Evolutionary conservation across 2,113 vertebrate genomes (phyloP), one percentile per base, ranked within the genome.

Genomic region (Balaeniceps rex): DNA sequence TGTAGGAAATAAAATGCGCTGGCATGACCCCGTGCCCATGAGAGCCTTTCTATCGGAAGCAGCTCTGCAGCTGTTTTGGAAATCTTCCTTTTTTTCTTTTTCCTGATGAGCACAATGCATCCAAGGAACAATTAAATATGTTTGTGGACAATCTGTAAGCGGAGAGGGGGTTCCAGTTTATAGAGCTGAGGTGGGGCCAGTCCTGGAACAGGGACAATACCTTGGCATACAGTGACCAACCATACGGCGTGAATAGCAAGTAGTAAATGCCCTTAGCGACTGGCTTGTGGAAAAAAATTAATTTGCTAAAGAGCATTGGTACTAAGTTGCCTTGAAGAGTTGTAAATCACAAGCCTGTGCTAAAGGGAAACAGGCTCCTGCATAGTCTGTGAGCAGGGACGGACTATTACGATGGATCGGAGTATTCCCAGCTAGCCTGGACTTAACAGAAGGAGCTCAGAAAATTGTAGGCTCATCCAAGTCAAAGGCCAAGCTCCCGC

Each of bases 271-370:
- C 84, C 87, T 88, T 83, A 90, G 84, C 10, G 3, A 96, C 40
- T 49, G 49, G 40, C 65, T 72, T 49, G 58, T 36, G 19, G 44
- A 23, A 47, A 75, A 93, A 95, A 89, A 95, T 46, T 66, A 94
- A 96, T 90, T 95, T 92, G 63, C 90, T 95, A 87, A 94, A 94
- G 75, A 95, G 66, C 78, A 57, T 61, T 14, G 9, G 61, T 88
- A 68, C 36, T 58, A 91, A 78, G 74, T 78, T 3, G 15, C 65
- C 84, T 93, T 72, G 66, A 93, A 90, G 74, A 87, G 66, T 9
- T 83, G 90, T 93, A 91, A 93, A 96, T 93, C 92, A 93, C 49
- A 57, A 76, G 40, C n/a, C 38, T 76, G 52, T 52, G 34, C 22
- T 72, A 42, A 87, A 93, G n/a, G n/a, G 58, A 93, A 92, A 69